Conservation (phyloP, 2,888 invertebrate species). For the Liopterus haemorrhoidalis region DNA sequence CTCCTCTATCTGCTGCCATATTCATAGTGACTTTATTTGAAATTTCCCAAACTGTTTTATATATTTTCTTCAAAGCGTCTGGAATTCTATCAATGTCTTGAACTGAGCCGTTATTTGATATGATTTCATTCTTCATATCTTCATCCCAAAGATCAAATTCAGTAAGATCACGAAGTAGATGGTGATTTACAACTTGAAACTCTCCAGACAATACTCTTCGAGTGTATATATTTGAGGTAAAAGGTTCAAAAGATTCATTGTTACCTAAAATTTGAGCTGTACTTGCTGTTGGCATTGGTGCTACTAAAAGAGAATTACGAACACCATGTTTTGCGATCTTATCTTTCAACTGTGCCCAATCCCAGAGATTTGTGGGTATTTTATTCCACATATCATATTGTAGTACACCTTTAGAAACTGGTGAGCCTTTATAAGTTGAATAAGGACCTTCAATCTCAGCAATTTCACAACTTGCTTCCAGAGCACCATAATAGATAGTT, state of each 20-base stretch:
- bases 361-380: conserved; percentile 77
- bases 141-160: conserved; percentile 90
- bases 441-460: conserved; percentile 81
- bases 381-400: conserved; percentile 99
- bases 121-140: conserved; percentile 89
- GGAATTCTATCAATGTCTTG: conserved; percentile 84
- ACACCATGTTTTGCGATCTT: conserved; percentile 85
- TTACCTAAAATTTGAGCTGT: conserved; percentile 99
- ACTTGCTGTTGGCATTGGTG: conserved; percentile 98
- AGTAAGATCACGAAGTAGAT: conserved; percentile 87
- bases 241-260: conserved; percentile 97
- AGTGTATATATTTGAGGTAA: conserved; percentile 95
- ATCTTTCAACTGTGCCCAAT: conserved; percentile 78
- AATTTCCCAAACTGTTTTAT: conserved; percentile 97
- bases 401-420: conserved; percentile 89
- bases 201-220: conserved; percentile 92
- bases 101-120: conserved; percentile 87
- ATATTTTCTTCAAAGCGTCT: conserved; percentile 74
- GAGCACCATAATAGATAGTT: conserved; percentile 93
- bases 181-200: conserved; percentile 94
- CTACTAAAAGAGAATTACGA: conserved; percentile 86
- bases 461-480: conserved; percentile 93
- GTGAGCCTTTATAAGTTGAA: conserved; percentile 85
- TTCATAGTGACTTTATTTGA: conserved; percentile 86
- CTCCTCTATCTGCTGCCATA: conserved; percentile 97